phyloP scores from a whole-genome alignment of 2,888 invertebrate genomes.

The Phalera bucephala region DNA sequence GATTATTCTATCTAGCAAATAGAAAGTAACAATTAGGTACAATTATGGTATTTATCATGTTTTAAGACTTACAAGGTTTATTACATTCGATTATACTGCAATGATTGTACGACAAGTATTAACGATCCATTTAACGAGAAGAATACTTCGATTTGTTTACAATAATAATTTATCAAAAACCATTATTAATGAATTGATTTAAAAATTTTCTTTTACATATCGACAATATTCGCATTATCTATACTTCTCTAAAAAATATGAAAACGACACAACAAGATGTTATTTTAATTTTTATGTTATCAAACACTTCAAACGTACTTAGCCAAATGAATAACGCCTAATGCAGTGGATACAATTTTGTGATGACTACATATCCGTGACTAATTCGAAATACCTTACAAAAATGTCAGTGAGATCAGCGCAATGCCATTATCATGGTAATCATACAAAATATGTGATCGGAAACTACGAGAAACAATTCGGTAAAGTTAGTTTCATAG shows the following conservation, averaged over 20 bases:
- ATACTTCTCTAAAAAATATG: constrained; percentile 75
- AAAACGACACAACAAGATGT: constrained; percentile 79
- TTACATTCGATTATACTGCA: constrained; percentile 70
- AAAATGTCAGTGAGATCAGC: constrained; percentile 43
- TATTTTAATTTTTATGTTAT: constrained; percentile 58
- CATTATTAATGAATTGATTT: constrained; percentile 54
- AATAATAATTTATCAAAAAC: constrained; percentile 71
- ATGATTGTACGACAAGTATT: constrained; percentile 62
- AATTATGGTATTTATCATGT: constrained; percentile 68
- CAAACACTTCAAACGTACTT: constrained; percentile 66
- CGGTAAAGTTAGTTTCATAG: no score
- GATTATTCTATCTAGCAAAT: constrained; percentile 82
- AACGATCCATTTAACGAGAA: constrained; percentile 70
- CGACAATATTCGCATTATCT: constrained; percentile 66
- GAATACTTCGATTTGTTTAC: constrained; percentile 68
- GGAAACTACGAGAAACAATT: no score
- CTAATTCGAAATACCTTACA: constrained; percentile 66
- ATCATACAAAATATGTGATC: no score
- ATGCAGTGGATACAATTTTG: constrained; percentile 69
- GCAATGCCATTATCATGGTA: constrained; percentile 26
- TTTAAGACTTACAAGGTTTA: constrained; percentile 58
- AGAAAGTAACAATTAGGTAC: constrained; percentile 82
- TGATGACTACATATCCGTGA: constrained; percentile 75
- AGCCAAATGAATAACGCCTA: constrained; percentile 66
- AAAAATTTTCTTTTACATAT: constrained; percentile 58